Evolutionary conservation across 1,140 invertebrate genomes (phyloP), one percentile per base, ranked within the genome.

Genomic region (Zelostemma sp.): DNA sequence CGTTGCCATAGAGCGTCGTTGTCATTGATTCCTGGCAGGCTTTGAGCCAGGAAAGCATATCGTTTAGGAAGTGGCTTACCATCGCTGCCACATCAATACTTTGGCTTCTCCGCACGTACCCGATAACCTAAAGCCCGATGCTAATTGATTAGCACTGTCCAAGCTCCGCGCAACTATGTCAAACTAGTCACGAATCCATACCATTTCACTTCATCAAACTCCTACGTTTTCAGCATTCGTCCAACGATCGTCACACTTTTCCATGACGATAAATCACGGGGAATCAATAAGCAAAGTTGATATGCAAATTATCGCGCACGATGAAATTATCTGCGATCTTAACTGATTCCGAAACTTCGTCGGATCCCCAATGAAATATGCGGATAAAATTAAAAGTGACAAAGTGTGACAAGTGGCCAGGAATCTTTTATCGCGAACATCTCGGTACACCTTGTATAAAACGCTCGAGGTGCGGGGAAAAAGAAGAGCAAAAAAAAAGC

Each of bases 11-110:
- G 73, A 75, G 77, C 77, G n/a, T n/a, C n/a, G n/a, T 81, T 80
- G 78, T 80, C 79, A 81, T 81, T 81, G 79, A 81, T 81, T 81
- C 76, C 68, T 60, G 62, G 73, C 68, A 72, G 73, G 64, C 63
- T 28, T 43, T 45, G 56, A 28, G 68, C 41, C 77, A 80, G 80
- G 78, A 67, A 63, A 79, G 57, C 75, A 81, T 72, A 75, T 18
- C 17, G 19, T 50, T 38, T 75, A 81, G 80, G 78, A 81, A 80
- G 80, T 81, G 68, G 78, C 75, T 71, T 56, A 58, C 68, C 65
- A 43, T 56, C 33, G 31, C 72, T 66, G 35, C 65, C 69, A 73
- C 76, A 77, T 81, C 80, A 75, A 80, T 81, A 80, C 80, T 80
- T 74, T 28, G 47, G 72, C 59, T 67, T 54, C 41, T 28, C 40